Conservation (phyloP, 1,140 invertebrate species). For the Nymphalis io region DNA sequence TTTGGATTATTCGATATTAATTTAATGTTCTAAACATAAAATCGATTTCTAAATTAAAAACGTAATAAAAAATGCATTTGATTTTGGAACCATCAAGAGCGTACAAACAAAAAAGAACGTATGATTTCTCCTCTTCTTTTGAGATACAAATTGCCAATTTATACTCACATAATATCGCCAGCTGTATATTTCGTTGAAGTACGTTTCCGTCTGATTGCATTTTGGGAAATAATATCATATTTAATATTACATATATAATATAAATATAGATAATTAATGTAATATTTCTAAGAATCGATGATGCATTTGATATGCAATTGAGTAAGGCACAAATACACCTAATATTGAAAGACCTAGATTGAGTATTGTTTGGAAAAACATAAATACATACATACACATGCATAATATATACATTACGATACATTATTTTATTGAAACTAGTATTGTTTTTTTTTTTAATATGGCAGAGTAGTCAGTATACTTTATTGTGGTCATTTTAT, state of each 20-base stretch:
- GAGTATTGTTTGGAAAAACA: too few relatives aligned
- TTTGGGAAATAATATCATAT: slow-evolving; percentile 48
- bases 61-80: not conserved
- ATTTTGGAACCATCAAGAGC: slow-evolving; percentile 40
- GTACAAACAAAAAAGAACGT: slow-evolving; percentile 26
- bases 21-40: not conserved
- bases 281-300: too few relatives aligned
- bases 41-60: slow-evolving; percentile 1
- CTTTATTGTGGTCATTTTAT: too few relatives aligned
- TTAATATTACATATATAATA: slow-evolving; percentile 13
- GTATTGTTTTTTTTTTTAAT: too few relatives aligned
- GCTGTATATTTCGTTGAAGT: slow-evolving; percentile 75
- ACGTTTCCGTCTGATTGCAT: slow-evolving; percentile 72
- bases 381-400: too few relatives aligned
- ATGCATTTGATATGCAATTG: too few relatives aligned
- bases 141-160: slow-evolving; percentile 28
- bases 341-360: too few relatives aligned
- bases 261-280: not conserved
- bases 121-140: slow-evolving; percentile 12
- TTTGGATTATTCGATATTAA: too few relatives aligned
- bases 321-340: too few relatives aligned
- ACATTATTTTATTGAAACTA: too few relatives aligned
- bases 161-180: slow-evolving; percentile 75
- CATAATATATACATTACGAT: too few relatives aligned
- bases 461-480: too few relatives aligned